These are phyloP conservation scores for Nymphalis io DNA, from an alignment of 1,140 invertebrate genomes.

Conservation along the genomic window DNA sequence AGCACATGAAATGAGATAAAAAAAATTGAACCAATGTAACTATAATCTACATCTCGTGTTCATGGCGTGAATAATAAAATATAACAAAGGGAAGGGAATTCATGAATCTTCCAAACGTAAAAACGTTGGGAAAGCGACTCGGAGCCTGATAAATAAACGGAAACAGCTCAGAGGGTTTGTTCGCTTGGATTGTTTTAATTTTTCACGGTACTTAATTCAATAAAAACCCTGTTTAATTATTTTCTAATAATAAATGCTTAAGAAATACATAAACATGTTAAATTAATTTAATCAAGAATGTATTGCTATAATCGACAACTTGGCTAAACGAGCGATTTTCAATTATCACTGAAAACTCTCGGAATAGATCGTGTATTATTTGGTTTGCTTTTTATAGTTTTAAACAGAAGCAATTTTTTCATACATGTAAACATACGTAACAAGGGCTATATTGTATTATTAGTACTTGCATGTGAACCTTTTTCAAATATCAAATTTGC, in stretches of 20 bases:
- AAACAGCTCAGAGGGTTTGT: constrained; percentile 18
- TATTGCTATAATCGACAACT: too few species aligned
- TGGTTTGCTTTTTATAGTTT: too few species aligned
- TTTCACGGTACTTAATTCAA: constrained; percentile 9
- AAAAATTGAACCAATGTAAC: not conserved
- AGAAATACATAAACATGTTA: too few species aligned
- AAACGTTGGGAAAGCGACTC: constrained; percentile 18
- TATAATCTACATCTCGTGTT: constrained; percentile 11
- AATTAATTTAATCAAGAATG: too few species aligned
- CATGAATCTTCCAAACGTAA: constrained; percentile 25
- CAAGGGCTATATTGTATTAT: too few species aligned
- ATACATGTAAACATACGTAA: too few species aligned
- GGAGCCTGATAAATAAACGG: constrained; percentile 28
- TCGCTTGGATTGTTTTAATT: constrained; percentile 19
- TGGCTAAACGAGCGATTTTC: too few species aligned
- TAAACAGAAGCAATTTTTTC: too few species aligned
- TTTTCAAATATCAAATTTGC: too few species aligned
- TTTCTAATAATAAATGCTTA: not conserved
- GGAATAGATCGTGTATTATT: too few species aligned
- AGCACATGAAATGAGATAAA: not conserved
- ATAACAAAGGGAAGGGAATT: constrained; percentile 25
- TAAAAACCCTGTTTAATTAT: constrained; percentile 1
- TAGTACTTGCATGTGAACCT: too few species aligned
- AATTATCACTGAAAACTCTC: too few species aligned
- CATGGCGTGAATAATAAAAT: constrained; percentile 17